Percentiles rank a stretch among this genome's conserved stretches.
phyloP scores from a whole-genome alignment of 2,888 invertebrate genomes.

The Seladonia tumulorum region DNA sequence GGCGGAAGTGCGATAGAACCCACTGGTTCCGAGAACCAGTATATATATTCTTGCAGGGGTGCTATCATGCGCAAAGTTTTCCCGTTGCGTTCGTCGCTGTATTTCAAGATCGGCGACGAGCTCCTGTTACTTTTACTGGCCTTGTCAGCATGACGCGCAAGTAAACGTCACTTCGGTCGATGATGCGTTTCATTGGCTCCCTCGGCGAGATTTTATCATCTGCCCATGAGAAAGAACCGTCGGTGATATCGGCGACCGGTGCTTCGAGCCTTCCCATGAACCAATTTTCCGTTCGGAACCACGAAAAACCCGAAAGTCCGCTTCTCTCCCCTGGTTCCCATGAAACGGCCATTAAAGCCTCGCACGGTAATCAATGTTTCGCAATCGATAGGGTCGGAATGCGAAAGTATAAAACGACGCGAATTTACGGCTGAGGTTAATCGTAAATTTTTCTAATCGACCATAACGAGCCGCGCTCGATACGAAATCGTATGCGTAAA shows the following conservation, averaged over 20 bases:
- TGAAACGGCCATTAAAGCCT: slow-evolving; percentile 36
- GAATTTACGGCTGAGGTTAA: slow-evolving; percentile 49
- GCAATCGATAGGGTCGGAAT: slow-evolving; percentile 42
- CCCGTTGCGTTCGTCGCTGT: slow-evolving; percentile 45
- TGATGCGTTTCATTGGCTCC: slow-evolving; percentile 61
- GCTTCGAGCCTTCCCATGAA: neutral
- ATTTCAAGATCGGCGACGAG: slow-evolving; percentile 54
- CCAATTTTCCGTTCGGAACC: neutral
- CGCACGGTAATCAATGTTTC: slow-evolving; percentile 30
- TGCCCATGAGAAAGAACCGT: neutral
- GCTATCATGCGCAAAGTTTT: slow-evolving; percentile 44
- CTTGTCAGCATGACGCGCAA: slow-evolving; percentile 61
- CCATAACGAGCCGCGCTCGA: slow-evolving; percentile 48
- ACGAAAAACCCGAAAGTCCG: neutral
- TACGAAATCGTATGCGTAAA: slow-evolving; percentile 51
- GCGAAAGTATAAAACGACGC: slow-evolving; percentile 36
- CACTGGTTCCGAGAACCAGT: slow-evolving; percentile 57
- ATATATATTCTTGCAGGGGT: slow-evolving; percentile 38
- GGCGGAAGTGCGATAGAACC: slow-evolving; percentile 53
- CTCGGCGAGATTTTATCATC: slow-evolving; percentile 14
- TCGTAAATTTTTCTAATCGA: slow-evolving; percentile 63
- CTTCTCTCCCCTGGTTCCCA: slow-evolving; percentile 8
- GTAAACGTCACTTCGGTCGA: slow-evolving; percentile 57
- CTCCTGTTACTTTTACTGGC: slow-evolving; percentile 73
- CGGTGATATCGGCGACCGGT: too few relatives aligned